These are phyloP conservation scores for Palythoa grandis DNA, from an alignment of 92 coral and sea anemone species.

Conservation along the genomic window DNA sequence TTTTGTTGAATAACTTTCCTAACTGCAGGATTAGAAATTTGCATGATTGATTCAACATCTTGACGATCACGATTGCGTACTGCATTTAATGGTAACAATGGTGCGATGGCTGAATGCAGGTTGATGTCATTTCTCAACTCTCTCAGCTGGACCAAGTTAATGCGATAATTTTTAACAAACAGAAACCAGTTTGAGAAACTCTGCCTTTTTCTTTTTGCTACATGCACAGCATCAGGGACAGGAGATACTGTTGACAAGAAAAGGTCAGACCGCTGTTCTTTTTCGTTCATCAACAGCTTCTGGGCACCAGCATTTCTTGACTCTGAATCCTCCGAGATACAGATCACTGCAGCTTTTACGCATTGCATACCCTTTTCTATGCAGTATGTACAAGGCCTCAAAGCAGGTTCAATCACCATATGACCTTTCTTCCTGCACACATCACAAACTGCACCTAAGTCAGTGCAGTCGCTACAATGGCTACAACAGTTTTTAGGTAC, in stretches of 20 bases:
- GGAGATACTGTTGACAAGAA: constrained; percentile 25
- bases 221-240: constrained; percentile 36
- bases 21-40: constrained; percentile 48
- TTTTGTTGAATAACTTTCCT: constrained; percentile 45
- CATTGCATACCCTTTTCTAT: constrained; percentile 42
- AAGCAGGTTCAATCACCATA: constrained; percentile 57
- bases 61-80: constrained; percentile 74
- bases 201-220: constrained; percentile 30
- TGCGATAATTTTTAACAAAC: constrained; percentile 46
- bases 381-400: constrained; percentile 62
- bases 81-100: constrained; percentile 56
- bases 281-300: constrained; percentile 22
- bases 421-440: constrained; percentile 57
- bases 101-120: constrained; percentile 59
- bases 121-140: constrained; percentile 58
- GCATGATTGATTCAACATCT: constrained; percentile 61
- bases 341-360: constrained; percentile 12
- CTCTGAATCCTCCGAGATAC: constrained; percentile 32
- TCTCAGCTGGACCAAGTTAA: constrained; percentile 59
- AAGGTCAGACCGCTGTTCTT: constrained; percentile 22
- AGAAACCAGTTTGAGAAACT: constrained; percentile 65
- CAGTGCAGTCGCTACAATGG: background rate
- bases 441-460: constrained; percentile 57
- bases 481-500: background rate
- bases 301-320: constrained; percentile 48